A percentile compares a stretch with the other conserved stretches of the same genome.
phyloP scores from a whole-genome alignment of 2,797 vertebrate species.

The Tapirus indicus region DNA sequence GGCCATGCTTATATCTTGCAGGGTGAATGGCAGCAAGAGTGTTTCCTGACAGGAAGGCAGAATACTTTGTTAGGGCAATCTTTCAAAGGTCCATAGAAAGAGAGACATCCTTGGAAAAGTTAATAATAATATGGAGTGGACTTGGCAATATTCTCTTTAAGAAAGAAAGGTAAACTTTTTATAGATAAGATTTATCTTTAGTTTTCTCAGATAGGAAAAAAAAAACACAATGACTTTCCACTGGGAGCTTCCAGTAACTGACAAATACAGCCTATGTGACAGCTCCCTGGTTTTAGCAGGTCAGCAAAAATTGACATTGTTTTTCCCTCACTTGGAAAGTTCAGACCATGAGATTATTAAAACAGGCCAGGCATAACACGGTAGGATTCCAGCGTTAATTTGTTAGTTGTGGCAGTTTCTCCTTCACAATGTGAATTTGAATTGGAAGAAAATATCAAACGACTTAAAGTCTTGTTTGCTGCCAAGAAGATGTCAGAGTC shows the following conservation, averaged over 20 bases:
- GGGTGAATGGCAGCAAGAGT: background rate
- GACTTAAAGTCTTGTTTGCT: slow-evolving; percentile 21
- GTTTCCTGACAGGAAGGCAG: background rate
- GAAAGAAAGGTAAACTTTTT: slow-evolving; percentile 23
- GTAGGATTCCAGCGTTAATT: slow-evolving; percentile 6
- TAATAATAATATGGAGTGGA: background rate
- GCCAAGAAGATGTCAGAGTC: slow-evolving; percentile 51
- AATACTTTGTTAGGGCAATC: background rate
- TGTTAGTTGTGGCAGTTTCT: slow-evolving; percentile 52
- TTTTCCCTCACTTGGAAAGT: slow-evolving; percentile 55
- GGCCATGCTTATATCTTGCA: background rate
- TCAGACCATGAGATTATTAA: slow-evolving; percentile 35
- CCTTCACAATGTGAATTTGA: slow-evolving; percentile 45
- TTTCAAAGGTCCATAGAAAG: slow-evolving; percentile 36
- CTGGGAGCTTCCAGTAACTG: slow-evolving; percentile 1
- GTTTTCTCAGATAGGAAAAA: background rate
- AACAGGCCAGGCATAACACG: slow-evolving; percentile 48
- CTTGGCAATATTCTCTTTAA: slow-evolving; percentile 17
- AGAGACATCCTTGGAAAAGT: slow-evolving; percentile 9
- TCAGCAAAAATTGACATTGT: slow-evolving; percentile 50
- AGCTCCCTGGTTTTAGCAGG: background rate
- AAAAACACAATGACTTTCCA: background rate
- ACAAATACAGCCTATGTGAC: background rate
- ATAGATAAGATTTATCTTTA: slow-evolving; percentile 32
- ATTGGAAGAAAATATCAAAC: slow-evolving; percentile 58